phyloP scores from a whole-genome alignment of 2,797 vertebrate genomes.

The Rachycentron canadum region DNA sequence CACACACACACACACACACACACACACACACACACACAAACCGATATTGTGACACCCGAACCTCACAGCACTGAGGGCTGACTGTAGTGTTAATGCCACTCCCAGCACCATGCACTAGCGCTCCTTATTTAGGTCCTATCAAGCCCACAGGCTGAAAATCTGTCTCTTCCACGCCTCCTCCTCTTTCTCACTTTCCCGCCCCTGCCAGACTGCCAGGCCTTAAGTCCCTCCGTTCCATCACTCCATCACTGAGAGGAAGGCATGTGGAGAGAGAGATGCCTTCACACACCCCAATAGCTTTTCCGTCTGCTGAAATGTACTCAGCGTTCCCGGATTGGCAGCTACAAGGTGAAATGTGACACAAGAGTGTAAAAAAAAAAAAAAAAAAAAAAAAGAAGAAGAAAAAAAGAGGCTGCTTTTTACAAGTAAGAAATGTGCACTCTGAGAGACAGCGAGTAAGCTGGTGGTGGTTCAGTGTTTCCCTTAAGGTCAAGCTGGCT shows the following conservation, averaged over 20 bases:
- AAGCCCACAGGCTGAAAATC: conserved; percentile 74
- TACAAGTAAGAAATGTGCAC: conserved; percentile 43
- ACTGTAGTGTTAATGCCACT: conserved; percentile 66
- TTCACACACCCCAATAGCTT: conserved; percentile 60
- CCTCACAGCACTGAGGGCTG: conserved; percentile 44
- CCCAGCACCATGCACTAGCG: conserved; percentile 67
- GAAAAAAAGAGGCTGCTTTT: conserved; percentile 34
- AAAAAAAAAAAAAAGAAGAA: conserved; percentile 22
- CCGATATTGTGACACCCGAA: conserved; percentile 46
- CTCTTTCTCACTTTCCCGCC: conserved; percentile 42
- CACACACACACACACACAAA: conserved; percentile 33
- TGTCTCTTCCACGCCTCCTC: conserved; percentile 61
- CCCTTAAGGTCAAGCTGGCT: conserved; percentile 37
- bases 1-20: conserved; percentile 14
- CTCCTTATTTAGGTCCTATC: conserved; percentile 77
- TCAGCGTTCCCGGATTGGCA: conserved; percentile 56
- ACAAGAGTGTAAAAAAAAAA: conserved; percentile 22
- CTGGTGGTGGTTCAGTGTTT: conserved; percentile 28
- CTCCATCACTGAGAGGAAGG: conserved; percentile 56
- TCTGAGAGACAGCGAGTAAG: conserved; percentile 52
- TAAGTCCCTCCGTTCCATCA: conserved; percentile 58
- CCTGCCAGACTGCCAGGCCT: conserved; percentile 55
- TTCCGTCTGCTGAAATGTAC: conserved; percentile 56
- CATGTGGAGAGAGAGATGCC: conserved; percentile 45
- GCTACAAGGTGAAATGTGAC: conserved; percentile 72